Base-by-base conservation (phyloP, 2,113 vertebrate genomes). In the Takifugu bimaculatus region DNA sequence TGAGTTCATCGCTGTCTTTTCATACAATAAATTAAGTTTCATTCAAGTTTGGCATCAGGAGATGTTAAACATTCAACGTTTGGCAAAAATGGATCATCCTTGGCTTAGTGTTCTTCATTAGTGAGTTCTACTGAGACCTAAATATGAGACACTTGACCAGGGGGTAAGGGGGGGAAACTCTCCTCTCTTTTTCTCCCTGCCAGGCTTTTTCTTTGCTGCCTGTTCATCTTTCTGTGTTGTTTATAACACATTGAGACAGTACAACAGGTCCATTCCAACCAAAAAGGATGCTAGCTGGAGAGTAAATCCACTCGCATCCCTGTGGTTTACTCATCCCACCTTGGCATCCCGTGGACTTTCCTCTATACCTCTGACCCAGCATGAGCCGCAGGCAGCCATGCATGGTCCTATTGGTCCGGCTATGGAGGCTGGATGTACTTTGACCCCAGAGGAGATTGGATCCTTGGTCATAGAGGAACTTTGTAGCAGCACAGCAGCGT, bases 271-370 rank as follows among this genome's bases (percentile, higher is more conserved):
- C 52, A 54, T 68, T 28, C 44, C 27, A 55, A 74, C 74, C 70
- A 71, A 50, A 82, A 65, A 83, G 66, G 77, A 68, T 55, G 81
- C 77, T 67, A 61, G 76, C 78, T 67, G 80, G 80, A 77, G 78
- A 74, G 74, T 82, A 83, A 85, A 86, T 85, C 84, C 84, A 82
- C 78, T 80, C 75, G 77, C 82, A 75, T 83, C 74, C 87, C 87
- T 62, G 80, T n/a, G 63, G 87, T 74, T 81, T 68, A 25, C 72
- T 82, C 84, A 85, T 87, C 78, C 77, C 27, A 1, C 63, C 77
- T 71, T 48, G 73, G 51, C 39, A 50, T 76, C 67, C 82, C 27
- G 45, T 39, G 49, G 73, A 60, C 77, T 62, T 54, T 65, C 78
- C 60, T 32, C 66, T 69, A 68, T 70, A 63, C 65, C 83, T 68